Percentiles rank a stretch among this genome's conserved stretches.
phyloP scores from a whole-genome alignment of 2,888 invertebrate species.

The Heliconius hortense region DNA sequence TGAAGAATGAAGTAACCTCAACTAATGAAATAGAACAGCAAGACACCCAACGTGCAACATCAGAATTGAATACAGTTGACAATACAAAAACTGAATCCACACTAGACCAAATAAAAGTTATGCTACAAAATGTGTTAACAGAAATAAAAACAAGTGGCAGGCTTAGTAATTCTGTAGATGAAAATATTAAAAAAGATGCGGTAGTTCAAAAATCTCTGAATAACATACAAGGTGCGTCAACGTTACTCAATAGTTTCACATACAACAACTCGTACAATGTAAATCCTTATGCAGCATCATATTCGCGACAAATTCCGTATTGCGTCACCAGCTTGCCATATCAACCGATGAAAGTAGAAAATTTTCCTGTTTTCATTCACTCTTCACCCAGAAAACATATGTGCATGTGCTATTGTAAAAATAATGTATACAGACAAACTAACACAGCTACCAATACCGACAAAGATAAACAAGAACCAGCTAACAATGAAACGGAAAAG shows the following conservation, averaged over 20 bases:
- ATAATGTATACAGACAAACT: constrained; percentile 41
- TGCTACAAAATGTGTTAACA: constrained; percentile 65
- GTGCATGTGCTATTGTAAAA: constrained; percentile 56
- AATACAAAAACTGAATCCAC: constrained; percentile 63
- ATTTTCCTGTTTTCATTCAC: constrained; percentile 64
- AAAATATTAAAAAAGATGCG: constrained; percentile 59
- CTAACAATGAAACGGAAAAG: constrained; percentile 62
- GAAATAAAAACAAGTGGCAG: constrained; percentile 66
- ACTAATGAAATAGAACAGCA: constrained; percentile 25
- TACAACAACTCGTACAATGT: constrained; percentile 59
- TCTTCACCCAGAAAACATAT: constrained; percentile 51
- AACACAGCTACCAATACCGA: constrained; percentile 63
- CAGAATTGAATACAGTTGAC: constrained; percentile 43
- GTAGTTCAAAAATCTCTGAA: constrained; percentile 64
- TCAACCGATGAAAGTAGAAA: constrained; percentile 54
- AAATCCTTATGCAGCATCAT: constrained; percentile 54
- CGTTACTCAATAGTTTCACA: constrained; percentile 58
- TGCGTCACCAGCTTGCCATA: constrained; percentile 49
- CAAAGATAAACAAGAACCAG: constrained; percentile 41
- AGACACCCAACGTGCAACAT: constrained; percentile 20
- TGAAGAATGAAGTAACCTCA: constrained; percentile 30
- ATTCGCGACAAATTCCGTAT: constrained; percentile 53
- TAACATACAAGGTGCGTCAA: constrained; percentile 55
- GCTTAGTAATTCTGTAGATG: constrained; percentile 44
- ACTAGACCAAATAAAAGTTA: constrained; percentile 68